Base-by-base conservation (phyloP, 2,888 invertebrate genomes). In the Sisyra terminalis region DNA sequence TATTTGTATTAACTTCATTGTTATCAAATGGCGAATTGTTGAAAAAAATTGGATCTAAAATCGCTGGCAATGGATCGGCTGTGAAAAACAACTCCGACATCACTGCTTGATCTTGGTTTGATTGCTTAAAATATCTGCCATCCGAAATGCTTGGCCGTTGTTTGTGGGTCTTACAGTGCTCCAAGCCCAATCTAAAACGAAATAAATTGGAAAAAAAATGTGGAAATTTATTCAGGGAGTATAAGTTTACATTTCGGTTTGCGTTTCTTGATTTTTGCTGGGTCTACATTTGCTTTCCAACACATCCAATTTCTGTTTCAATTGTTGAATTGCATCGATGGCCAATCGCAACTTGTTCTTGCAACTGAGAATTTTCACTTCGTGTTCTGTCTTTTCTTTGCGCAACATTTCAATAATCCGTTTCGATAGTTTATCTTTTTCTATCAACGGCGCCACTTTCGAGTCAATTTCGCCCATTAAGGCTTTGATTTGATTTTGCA, bases 51-150 rank as follows among this genome's bases (percentile, higher is more conserved):
- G 31, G 31, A 32, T 40, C 43, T 10, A 45, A 14, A 24, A 42
- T 42, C 14, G 36, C 13, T 9, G 39, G 32, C 8, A 42, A 17
- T 24, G 45, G 39, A 29, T 30, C 37, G 29, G 35, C 44, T 40
- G 30, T 51, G 13, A 49, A 48, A 40, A 48, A 45, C 35, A 50
- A 45, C 44, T 48, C 44, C 30, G 44, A 18, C 6, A 47, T 34
- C 9, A 46, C 8, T 4, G 35, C 35, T n/a, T 35, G 35, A 6
- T 35, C 35, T 24, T 24, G 24, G 7, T 5, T 24, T 3, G 24
- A 24, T 24, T 24, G 24, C 7, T 24, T 24, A 7, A 24, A 24
- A 7, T 24, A 24, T 24, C 7, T 24, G 3, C 24, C 24, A 24
- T 24, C 24, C 7, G 24, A 7, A 7, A 24, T 24, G 3, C 24